Percentiles rank a stretch among this genome's conserved stretches.
Conservation (phyloP, 2,888 invertebrate genomes). For the Pediacus dermestoides region DNA sequence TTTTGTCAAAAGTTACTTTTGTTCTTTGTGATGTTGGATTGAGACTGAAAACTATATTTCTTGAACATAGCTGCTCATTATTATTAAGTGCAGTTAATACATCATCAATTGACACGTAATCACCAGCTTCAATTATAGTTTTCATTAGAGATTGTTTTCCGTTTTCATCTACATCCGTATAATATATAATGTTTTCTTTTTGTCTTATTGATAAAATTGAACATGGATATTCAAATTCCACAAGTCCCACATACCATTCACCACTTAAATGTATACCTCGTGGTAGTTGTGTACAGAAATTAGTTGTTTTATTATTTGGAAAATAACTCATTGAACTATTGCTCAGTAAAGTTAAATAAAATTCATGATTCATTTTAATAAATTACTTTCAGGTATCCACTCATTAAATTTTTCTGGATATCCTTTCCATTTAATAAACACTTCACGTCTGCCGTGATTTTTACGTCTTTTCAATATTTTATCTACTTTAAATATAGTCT, state of each 20-base stretch:
- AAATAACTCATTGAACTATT: neutral
- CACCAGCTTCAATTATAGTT: neutral
- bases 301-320: conserved; percentile 1
- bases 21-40: neutral
- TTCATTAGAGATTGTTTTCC: neutral
- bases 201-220: no score
- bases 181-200: conserved; percentile 1
- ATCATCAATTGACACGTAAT: neutral
- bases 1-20: neutral
- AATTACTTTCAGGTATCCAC: neutral
- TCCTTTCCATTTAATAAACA: conserved; percentile 1
- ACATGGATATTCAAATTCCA: no score
- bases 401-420: neutral
- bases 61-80: neutral
- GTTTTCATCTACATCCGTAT: neutral
- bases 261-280: neutral
- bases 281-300: neutral
- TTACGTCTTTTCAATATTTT: neutral
- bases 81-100: conserved; percentile 1
- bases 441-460: neutral
- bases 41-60: neutral
- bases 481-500: neutral
- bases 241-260: neutral
- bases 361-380: neutral
- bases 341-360: neutral